These are phyloP conservation scores for Sylvicola cinctus DNA, from an alignment of 2,888 invertebrate species.

Conservation along the genomic window DNA sequence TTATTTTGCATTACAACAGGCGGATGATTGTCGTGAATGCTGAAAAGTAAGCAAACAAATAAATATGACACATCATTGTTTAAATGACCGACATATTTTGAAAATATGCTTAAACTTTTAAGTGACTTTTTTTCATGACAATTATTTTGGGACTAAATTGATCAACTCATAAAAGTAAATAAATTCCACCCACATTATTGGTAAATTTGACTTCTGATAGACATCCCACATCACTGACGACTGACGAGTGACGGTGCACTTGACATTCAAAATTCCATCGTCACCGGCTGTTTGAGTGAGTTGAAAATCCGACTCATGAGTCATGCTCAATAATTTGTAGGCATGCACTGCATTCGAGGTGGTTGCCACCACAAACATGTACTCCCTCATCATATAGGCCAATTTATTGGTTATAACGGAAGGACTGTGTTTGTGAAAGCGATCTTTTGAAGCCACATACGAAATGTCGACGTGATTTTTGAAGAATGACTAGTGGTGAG, in stretches of 20 bases:
- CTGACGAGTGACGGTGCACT: too few relatives aligned
- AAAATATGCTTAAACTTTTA: too few relatives aligned
- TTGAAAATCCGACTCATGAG: conserved; percentile 24
- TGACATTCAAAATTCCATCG: conserved; percentile 16
- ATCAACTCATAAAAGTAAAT: background rate
- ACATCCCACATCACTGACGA: conserved; percentile 24
- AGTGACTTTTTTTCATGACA: too few relatives aligned
- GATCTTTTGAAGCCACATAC: conserved; percentile 42
- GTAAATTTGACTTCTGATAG: conserved; percentile 21
- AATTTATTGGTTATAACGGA: conserved; percentile 44
- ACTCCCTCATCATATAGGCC: conserved; percentile 48
- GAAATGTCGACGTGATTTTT: conserved; percentile 37
- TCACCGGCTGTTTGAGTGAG: conserved; percentile 21
- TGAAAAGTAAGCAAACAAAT: too few relatives aligned
- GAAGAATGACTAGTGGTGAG: conserved; percentile 14
- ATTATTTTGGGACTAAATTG: too few relatives aligned
- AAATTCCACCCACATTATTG: conserved; percentile 18
- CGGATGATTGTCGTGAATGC: too few relatives aligned
- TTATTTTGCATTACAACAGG: too few relatives aligned
- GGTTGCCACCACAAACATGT: conserved; percentile 42
- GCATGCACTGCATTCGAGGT: conserved; percentile 22
- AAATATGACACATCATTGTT: background rate
- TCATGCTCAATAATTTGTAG: conserved; percentile 15
- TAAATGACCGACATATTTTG: too few relatives aligned
- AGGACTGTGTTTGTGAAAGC: conserved; percentile 47